Evolutionary conservation across 2,797 vertebrate genomes (phyloP), one percentile per base, ranked within the genome.

Genomic region (Myotis findleyi): DNA sequence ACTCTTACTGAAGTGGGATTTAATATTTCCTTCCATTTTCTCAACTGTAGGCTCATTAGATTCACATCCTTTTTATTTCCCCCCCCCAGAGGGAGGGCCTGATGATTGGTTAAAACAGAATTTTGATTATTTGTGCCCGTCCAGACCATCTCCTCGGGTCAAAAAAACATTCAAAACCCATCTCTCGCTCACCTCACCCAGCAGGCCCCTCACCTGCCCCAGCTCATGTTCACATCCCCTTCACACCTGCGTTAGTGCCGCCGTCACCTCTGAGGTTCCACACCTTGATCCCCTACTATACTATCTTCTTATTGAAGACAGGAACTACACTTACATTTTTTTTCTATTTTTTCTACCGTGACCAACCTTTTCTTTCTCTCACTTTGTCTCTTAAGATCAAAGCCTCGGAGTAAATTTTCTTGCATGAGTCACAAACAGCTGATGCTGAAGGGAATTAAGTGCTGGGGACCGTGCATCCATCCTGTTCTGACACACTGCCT

Each of bases 41-140:
- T 80, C 66, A 72, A 13, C 49, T 51, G 53, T 55, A n/a, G 16
- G 84, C 59, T 91, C 81, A 75, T 76, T 84, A 51, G 68, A 41
- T 33, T 14, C 21, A 36, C 20, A 38, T 36, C 21, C 53, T 25
- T 51, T 73, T 44, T 25, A 25, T 21, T 18, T 6, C 1, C 9
- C 4, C 9, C 4, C 21, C 20, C 16, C 11, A n/a, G 49, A 16
- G 30, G 27, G 68, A 44, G 16, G 76, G 12, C 68, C 53, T 87
- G 38, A 38, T 71, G 69, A 21, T 82, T 16, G 53, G 14, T 89
- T 36, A 49, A 17, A 62, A 16, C 73, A 93, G 75, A 62, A 72
- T 21, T 87, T 80, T 71, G 75, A 49, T 72, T 30, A 72, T 72
- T 33, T 59, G 38, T 86, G 51, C 7, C 1, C 1, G 85, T 4